Evolutionary conservation across 1,140 invertebrate genomes (phyloP), one percentile per base, ranked within the genome.

Genomic region (Tetraneura akinire): DNA sequence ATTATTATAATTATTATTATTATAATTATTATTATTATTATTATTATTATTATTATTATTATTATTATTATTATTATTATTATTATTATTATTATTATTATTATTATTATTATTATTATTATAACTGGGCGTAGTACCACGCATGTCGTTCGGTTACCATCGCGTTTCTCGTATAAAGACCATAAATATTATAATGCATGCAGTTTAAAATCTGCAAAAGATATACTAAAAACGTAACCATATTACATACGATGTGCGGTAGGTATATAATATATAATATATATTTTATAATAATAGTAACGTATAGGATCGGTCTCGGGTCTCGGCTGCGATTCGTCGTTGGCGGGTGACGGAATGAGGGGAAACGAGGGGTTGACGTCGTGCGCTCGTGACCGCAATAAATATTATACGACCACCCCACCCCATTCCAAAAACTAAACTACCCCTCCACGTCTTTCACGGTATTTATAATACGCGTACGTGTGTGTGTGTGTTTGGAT

Each of bases 181-280:
- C 47, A 51, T 71, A 49, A 71, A 71, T 71, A 26, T n/a, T n/a
- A n/a, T 29, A 49, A 32, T 18, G 3, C 32, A 8, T 37, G 32
- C 32, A 37, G 23, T 26, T 71, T 71, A 71, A n/a, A 71, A 71
- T 71, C 68, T 49, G 68, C 68, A 49, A 71, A 71, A 47, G 68
- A 49, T 71, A 74, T 21, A 74, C 71, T 55, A 21, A 51, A 74
- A 74, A 74, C 71, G 71, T 74, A 74, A n/a, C 29, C 29, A 6
- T 53, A 53, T 53, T 21, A 53, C 8, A 37, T n/a, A n/a, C 18
- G 3, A 53, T 21, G 51, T n/a, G 51, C 2, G 49, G 49, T 18
- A 16, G 16, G 18, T 18, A 13, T 26, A 13, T 26, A 26, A 26
- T 29, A 60, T 60, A 60, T 16, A 13, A 60, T 60, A 60, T 60